Conservation (phyloP, 2,888 invertebrate genomes). For the Enchytraeus crypticus region DNA sequence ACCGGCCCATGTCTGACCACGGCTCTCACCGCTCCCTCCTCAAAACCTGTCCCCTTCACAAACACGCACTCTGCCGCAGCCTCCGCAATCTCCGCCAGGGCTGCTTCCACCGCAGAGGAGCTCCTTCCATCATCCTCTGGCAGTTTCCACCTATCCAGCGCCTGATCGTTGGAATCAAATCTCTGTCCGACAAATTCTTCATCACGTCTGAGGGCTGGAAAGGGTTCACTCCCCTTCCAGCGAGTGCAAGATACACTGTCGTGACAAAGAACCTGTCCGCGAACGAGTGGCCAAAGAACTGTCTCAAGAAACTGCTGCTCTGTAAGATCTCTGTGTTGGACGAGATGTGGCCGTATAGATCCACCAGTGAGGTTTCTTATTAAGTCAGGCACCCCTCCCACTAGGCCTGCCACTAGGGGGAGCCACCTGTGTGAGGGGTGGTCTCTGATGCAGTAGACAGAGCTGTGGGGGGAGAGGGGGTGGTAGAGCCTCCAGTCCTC, state of each 20-base stretch:
- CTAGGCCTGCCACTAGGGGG: conserved; percentile 16
- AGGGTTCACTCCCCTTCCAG: conserved; percentile 18
- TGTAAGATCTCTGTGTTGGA: conserved; percentile 18
- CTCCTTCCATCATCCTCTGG: conserved; percentile 19
- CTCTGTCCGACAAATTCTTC: conserved; percentile 25
- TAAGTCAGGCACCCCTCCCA: conserved; percentile 23
- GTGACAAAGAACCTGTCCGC: conserved; percentile 22
- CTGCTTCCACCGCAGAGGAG: not conserved
- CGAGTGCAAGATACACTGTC: conserved; percentile 27
- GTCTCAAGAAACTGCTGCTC: conserved; percentile 11
- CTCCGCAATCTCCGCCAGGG: no score
- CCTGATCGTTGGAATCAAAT: conserved; percentile 27
- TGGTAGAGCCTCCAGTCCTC: no score
- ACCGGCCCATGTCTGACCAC: conserved; percentile 22
- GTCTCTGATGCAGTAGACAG: conserved; percentile 28
- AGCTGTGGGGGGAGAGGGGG: conserved; percentile 2
- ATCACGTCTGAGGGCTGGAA: conserved; percentile 23
- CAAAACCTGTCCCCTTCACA: conserved; percentile 27
- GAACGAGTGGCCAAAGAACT: conserved; percentile 21
- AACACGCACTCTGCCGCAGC: conserved; percentile 26
- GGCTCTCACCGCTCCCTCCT: conserved; percentile 16
- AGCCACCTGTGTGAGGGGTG: conserved; percentile 20
- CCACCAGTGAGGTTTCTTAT: not conserved
- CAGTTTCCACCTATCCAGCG: conserved; percentile 5
- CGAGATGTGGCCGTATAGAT: no score